Base-by-base conservation (phyloP, 2,888 invertebrate genomes). In the Thereva unica region DNA sequence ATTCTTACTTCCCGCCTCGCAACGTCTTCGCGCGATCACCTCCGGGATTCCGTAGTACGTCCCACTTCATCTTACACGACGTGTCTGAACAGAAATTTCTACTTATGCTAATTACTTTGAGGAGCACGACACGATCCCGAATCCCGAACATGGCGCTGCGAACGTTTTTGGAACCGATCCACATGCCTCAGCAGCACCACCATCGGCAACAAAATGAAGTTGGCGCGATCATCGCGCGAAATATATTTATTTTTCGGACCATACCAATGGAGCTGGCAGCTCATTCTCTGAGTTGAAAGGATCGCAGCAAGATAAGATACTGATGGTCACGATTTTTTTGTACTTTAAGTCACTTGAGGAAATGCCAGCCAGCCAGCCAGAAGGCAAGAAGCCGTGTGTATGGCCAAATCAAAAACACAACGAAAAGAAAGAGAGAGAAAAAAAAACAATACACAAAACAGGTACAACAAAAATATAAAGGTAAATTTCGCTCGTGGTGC, bases 311-410 rank as follows among this genome's bases (percentile, higher is more conserved):
- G 23, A 38, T 41, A 55, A 38, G n/a, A 42, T 23, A 9, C 41
- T 55, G 55, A 55, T 55, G 55, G 55, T 55, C 55, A 55, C 55
- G 55, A 55, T 41, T 55, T 55, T 55, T 55, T 55, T 55, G 55
- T 55, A 40, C 42, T 40, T 55, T 44, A n/a, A 44, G n/a, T 55
- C 55, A 41, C 55, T 12, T 55, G 41, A 55, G 55, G 55, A 41
- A 55, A 55, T 23, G 23, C 23, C 23, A 23, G 23, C 23, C 23
- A 23, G 23, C 23, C n/a, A n/a, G n/a, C 23, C 23, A 23, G 23
- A 23, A 23, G 23, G 23, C 23, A 23, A 23, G 23, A 23, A 23
- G 23, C 23, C 23, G 23, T 23, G 23, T 23, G 23, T 23, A 23
- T 23, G 23, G 23, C 23, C 23, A 23, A 23, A 23, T 2, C 23